Conservation (phyloP, 37 sponge, comb jelly and placozoan species). For the Halichondria panicea region DNA sequence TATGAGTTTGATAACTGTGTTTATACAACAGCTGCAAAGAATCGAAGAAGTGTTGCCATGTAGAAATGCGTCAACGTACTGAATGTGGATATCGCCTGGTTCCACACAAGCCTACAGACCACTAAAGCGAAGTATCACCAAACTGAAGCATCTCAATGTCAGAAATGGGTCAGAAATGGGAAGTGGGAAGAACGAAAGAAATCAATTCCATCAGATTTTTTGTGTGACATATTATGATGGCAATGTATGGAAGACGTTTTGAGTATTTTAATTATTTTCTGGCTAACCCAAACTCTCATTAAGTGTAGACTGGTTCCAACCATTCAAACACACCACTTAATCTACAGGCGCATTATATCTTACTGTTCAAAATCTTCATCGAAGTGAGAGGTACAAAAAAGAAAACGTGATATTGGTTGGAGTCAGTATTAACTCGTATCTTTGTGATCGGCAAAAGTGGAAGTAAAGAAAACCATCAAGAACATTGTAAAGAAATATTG, state of each 20-base stretch:
- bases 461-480: too few relatives aligned
- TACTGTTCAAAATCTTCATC: slow-evolving; percentile 57
- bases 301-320: slow-evolving; percentile 69
- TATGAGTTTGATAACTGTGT: slow-evolving; percentile 55
- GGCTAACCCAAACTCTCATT: slow-evolving; percentile 29
- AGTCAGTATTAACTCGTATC: slow-evolving; percentile 48
- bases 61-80: slow-evolving; percentile 36
- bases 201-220: not conserved
- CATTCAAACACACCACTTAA: slow-evolving; percentile 34
- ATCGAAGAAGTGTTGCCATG: slow-evolving; percentile 46
- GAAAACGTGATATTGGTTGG: slow-evolving; percentile 53
- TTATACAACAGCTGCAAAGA: not conserved
- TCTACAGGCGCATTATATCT: slow-evolving; percentile 66
- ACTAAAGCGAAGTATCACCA: not conserved
- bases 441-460: too few relatives aligned
- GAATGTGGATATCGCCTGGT: slow-evolving; percentile 1
- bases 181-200: slow-evolving; percentile 23
- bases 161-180: too few relatives aligned
- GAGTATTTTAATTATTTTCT: slow-evolving; percentile 30
- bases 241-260: slow-evolving; percentile 34
- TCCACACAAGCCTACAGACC: slow-evolving; percentile 41
- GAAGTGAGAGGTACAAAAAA: slow-evolving; percentile 26
- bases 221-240: too few relatives aligned
- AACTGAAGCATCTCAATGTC: not conserved
- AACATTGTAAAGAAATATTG: too few relatives aligned